A percentile compares a stretch with the other conserved stretches of the same genome.
Evolutionary conservation across 2,888 invertebrate genomes (phyloP).

Genomic region (Heteropelma amictum): DNA sequence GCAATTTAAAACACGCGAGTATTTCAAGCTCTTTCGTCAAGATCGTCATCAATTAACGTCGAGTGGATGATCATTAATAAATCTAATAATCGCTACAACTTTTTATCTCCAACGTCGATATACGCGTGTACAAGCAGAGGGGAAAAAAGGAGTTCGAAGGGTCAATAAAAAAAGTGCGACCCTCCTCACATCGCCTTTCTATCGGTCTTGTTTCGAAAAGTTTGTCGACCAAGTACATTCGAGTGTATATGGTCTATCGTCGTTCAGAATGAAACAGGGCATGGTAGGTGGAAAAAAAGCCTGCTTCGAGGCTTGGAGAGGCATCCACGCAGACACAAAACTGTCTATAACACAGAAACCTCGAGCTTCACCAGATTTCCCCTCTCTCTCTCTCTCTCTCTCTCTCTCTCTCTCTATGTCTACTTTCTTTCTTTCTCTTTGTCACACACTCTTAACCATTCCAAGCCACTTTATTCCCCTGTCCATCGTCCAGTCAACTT

Average conservation of each 20-base stretch:
- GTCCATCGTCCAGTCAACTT: slow-evolving; percentile 56
- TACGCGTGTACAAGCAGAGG: neutral
- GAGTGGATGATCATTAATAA: neutral
- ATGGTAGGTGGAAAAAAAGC: neutral
- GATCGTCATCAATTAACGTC: neutral
- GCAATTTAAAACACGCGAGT: too few relatives aligned
- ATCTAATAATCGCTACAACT: neutral
- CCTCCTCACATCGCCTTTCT: slow-evolving; percentile 6
- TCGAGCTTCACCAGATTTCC: slow-evolving; percentile 21
- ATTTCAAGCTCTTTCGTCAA: neutral
- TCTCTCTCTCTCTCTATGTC: neutral
- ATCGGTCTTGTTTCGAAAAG: slow-evolving; percentile 41
- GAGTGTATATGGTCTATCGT: slow-evolving; percentile 23
- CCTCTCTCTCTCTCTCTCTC: neutral
- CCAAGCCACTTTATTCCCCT: slow-evolving; percentile 55
- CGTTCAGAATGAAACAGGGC: neutral
- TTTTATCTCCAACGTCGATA: neutral
- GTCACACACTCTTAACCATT: slow-evolving; percentile 30
- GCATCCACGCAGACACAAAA: slow-evolving; percentile 35
- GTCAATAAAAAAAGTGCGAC: neutral
- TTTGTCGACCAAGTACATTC: slow-evolving; percentile 40
- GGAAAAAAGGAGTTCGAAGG: neutral
- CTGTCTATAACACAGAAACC: slow-evolving; percentile 17
- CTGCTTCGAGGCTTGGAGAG: neutral
- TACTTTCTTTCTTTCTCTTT: too few relatives aligned